Evolutionary conservation across 2,797 vertebrate species (phyloP), one percentile per base, ranked within the genome.

Genomic region (Tenualosa thibaudeaui): DNA sequence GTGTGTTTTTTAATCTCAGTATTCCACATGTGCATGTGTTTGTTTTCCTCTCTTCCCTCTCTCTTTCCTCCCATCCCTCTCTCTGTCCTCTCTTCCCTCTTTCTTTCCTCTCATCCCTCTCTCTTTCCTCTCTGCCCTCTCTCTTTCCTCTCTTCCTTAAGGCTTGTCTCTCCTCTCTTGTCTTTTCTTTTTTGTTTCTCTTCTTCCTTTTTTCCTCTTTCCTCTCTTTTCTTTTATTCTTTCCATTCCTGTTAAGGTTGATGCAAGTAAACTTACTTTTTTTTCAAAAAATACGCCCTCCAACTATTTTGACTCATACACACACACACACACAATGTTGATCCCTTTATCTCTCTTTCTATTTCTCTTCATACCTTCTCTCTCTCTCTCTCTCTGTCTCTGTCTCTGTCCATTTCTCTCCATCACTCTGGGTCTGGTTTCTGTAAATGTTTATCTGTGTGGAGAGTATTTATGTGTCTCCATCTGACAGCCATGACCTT

Each of bases 401-500:
- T 17, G 31, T 40, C n/a, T 26, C 60, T 26, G n/a, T 37, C 68
- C 5, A 22, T 58, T 58, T 75, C 31, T 40, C 24, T 26, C n/a
- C 62, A 68, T 68, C 62, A 31, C 24, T 68, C 62, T 6, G 26
- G 62, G 24, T 26, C 9, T 31, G 10, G 62, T 31, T 31, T 75
- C 68, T 75, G 68, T 75, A 75, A 75, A 75, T 75, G 40, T 75
- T 75, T 75, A 19, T 75, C 68, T 75, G 24, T 68, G 68, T 7
- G 40, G 12, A 12, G 37, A 37, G 40, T 31, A 75, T 75, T 82
- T 50, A 81, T 31, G 51, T n/a, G 15, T 51, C 5, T 49, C 17
- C 78, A 26, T 17, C 56, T 58, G 53, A 24, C 81, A 85, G 9
- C 26, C 24, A 7, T 75, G 37, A 58, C 9, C 49, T 43, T 37